phyloP scores from a whole-genome alignment of 2,797 vertebrate genomes.

The Spondyliosoma cantharus region DNA sequence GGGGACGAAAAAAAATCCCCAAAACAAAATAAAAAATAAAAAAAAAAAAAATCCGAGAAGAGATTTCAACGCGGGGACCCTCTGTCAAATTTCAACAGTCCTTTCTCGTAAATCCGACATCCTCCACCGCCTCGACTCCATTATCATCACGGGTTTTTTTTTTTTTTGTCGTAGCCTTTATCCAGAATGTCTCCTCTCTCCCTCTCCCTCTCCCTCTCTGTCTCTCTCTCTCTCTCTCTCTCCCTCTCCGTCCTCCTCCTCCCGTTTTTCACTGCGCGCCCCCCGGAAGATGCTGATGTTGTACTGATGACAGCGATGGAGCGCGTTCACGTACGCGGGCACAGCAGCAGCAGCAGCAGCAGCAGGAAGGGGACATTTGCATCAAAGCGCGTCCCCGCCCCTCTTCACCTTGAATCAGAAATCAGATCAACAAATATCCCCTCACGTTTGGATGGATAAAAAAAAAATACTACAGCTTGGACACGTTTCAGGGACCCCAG shows the following conservation, averaged over 20 bases:
- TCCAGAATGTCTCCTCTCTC: constrained; percentile 67
- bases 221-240: constrained; percentile 37
- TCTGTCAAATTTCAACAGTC: constrained; percentile 79
- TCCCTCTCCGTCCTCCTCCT: constrained; percentile 58
- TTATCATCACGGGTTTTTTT: constrained; percentile 69
- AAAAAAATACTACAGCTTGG: no score
- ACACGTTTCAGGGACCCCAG: background rate
- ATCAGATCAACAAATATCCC: constrained; percentile 9
- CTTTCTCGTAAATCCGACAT: constrained; percentile 74
- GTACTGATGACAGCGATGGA: constrained; percentile 76
- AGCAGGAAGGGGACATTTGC: constrained; percentile 14
- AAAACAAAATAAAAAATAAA: background rate
- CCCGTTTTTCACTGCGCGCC: constrained; percentile 63
- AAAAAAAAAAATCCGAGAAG: constrained; percentile 22
- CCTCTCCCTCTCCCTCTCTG: constrained; percentile 42
- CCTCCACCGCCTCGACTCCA: constrained; percentile 79
- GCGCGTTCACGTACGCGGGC: constrained; percentile 65
- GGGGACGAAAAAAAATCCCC: background rate
- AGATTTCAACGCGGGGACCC: constrained; percentile 40
- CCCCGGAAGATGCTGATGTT: constrained; percentile 81
- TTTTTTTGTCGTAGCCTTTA: constrained; percentile 67
- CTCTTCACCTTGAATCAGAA: constrained; percentile 50
- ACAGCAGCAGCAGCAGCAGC: constrained; percentile 28
- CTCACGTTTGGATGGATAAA: constrained; percentile 4
- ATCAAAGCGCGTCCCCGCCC: constrained; percentile 47